Conservation (phyloP, 2,797 vertebrate species). For the Kryptolebias ocellatus region DNA sequence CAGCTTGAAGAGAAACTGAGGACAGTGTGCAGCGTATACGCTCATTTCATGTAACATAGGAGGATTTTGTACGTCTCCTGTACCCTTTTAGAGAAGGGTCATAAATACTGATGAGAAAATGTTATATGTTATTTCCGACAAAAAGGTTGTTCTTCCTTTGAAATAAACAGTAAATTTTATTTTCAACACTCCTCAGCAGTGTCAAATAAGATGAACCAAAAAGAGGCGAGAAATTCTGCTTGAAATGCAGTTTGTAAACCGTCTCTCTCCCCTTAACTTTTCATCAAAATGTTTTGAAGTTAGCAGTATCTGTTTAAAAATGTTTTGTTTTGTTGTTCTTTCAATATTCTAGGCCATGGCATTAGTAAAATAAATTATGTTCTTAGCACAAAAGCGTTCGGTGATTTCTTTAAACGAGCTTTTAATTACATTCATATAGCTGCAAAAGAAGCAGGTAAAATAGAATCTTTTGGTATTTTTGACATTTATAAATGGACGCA, state of each 20-base stretch:
- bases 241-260: too few relatives aligned
- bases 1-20: conserved; percentile 63
- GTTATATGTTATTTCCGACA: too few relatives aligned
- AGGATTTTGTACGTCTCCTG: background rate
- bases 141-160: too few relatives aligned
- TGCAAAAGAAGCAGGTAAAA: conserved; percentile 18
- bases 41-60: conserved; percentile 44
- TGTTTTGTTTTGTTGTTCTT: background rate
- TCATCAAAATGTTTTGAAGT: background rate
- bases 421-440: conserved; percentile 9
- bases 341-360: background rate
- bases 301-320: background rate
- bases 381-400: background rate
- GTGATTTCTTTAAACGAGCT: background rate
- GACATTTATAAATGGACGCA: conserved; percentile 4
- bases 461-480: background rate
- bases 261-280: too few relatives aligned
- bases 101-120: conserved; percentile 64
- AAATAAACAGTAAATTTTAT: too few relatives aligned
- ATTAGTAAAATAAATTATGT: background rate
- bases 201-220: too few relatives aligned
- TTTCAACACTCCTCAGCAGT: too few relatives aligned
- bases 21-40: conserved; percentile 64
- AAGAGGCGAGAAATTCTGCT: too few relatives aligned
- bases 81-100: too few relatives aligned